Conservation (phyloP, 2,888 invertebrate genomes). For the Elegia similella region DNA sequence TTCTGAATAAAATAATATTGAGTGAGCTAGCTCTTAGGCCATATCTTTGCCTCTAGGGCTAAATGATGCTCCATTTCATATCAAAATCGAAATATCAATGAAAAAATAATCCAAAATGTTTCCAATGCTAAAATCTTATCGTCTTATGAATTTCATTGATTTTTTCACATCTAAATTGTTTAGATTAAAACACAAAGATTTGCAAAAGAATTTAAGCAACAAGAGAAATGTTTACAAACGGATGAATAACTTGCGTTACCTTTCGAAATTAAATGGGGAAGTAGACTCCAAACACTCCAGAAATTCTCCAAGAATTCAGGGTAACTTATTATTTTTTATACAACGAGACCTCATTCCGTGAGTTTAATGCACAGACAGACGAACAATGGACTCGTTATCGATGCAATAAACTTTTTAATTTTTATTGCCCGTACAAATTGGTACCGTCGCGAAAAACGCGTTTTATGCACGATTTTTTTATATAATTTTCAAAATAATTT, state of each 20-base stretch:
- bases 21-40: too few relatives aligned
- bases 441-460: constrained; percentile 28
- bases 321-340: neutral
- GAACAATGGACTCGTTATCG: constrained; percentile 32
- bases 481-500: too few relatives aligned
- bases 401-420: constrained; percentile 33
- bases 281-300: neutral
- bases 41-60: too few relatives aligned
- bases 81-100: too few relatives aligned
- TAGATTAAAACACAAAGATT: neutral
- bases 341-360: neutral
- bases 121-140: too few relatives aligned
- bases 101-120: too few relatives aligned
- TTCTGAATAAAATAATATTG: too few relatives aligned
- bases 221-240: neutral
- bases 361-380: neutral
- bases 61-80: too few relatives aligned
- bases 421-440: constrained; percentile 38
- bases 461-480: neutral
- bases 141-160: too few relatives aligned
- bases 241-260: neutral
- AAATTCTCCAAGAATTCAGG: neutral
- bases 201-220: neutral
- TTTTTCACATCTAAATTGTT: too few relatives aligned
- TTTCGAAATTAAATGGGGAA: neutral